These are phyloP conservation scores for Physeter macrocephalus DNA, from an alignment of 2,113 vertebrate genomes.

Conservation along the genomic window DNA sequence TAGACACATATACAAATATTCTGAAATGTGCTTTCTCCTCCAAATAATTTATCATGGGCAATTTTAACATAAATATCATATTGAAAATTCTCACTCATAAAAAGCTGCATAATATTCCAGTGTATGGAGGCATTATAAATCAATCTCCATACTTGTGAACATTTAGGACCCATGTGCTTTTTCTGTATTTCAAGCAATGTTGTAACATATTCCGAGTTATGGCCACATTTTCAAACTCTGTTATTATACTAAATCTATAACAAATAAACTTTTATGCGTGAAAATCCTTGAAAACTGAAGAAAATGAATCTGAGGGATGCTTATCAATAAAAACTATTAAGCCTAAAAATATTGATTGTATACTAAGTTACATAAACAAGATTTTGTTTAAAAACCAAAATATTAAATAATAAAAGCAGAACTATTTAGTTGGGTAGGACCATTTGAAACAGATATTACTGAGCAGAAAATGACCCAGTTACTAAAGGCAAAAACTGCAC, in stretches of 20 bases:
- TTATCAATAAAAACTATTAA: not conserved
- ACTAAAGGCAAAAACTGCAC: not conserved
- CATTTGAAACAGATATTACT: not conserved
- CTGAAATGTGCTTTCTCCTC: not conserved
- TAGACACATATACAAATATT: not conserved
- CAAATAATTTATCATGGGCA: not conserved
- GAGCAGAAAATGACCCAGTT: not conserved
- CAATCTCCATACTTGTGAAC: not conserved
- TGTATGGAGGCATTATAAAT: not conserved
- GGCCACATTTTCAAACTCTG: not conserved
- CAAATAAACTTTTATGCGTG: not conserved
- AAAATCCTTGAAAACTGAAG: not conserved
- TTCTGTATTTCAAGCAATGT: not conserved
- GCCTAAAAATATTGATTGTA: not conserved
- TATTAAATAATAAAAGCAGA: not conserved
- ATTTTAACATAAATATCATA: not conserved
- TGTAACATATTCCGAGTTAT: not conserved
- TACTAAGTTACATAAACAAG: not conserved
- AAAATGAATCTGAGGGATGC: not conserved
- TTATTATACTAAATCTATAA: not conserved
- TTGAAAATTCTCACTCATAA: not conserved
- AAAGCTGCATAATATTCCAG: not conserved
- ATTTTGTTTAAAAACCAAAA: not conserved
- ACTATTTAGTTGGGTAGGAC: not conserved
- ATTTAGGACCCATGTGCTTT: not conserved